Evolutionary conservation across 2,113 vertebrate genomes (phyloP), one percentile per base, ranked within the genome.

Genomic region (Ariopsis seemanni): DNA sequence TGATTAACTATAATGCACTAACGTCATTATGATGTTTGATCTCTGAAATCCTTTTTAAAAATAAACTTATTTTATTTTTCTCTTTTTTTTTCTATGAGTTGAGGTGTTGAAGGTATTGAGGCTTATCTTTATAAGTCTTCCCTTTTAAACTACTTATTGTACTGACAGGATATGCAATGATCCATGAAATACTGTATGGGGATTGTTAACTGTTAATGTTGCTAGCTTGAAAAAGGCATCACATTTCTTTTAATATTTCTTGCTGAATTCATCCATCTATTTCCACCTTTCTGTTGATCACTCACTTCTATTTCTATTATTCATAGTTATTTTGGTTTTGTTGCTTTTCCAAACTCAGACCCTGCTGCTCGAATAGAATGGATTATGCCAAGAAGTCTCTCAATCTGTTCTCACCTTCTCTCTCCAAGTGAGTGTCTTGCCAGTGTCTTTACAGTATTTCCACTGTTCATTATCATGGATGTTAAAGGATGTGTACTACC

Each of bases 351-450:
- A 83, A 55, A 53, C 15, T 83, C 52, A 69, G 85, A 50, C 71
- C 42, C 57, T 71, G 50, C 80, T 65, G 15, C 53, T 65, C 67
- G n/a, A 86, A 84, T 58, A 80, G 42, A 72, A 88, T 90, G 89
- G 89, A 90, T 52, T 86, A 90, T 9, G 89, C 87, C 84, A 90
- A 88, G 67, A 90, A 90, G 77, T 90, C 86, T 88, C 55, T 90
- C 82, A 79, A 86, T 88, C 86, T 90, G 86, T 83, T 90, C 63
- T 79, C 89, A 77, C 60, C 83, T 85, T 85, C 89, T 27, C 74
- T 90, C 8, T 90, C 89, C 75, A 84, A 90, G 89, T 90, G 83
- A 88, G 78, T 72, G 86, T 62, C 20, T 84, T 83, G n/a, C 42
- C 67, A 80, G 15, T 67, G 14, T 77, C 20, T 83, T 72, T 77